These are phyloP conservation scores for Zaprionus lachaisei DNA, from an alignment of 1,140 invertebrate genomes.

Conservation along the genomic window DNA sequence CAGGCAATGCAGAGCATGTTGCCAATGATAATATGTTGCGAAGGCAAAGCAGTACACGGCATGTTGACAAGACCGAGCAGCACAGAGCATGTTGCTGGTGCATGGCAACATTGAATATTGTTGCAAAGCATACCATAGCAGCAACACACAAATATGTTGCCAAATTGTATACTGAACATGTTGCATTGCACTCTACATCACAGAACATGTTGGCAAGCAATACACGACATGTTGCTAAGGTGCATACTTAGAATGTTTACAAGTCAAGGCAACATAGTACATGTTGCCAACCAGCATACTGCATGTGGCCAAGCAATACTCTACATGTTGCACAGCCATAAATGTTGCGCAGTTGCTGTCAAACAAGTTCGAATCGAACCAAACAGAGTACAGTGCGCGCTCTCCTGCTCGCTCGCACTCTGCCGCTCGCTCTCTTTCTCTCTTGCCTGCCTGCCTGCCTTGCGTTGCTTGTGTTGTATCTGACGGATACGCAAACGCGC, in stretches of 20 bases:
- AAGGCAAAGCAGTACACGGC: no score
- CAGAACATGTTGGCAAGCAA: background rate
- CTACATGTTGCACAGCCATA: background rate
- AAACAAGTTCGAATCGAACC: constrained; percentile 34
- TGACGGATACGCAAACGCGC: constrained; percentile 54
- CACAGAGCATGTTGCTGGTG: no score
- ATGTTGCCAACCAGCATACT: background rate
- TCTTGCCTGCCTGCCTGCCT: background rate
- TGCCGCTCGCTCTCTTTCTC: background rate
- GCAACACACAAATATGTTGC: no score
- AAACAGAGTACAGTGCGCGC: constrained; percentile 7
- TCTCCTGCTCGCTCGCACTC: background rate
- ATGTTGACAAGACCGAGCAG: no score
- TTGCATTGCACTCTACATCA: no score
- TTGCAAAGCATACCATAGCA: no score
- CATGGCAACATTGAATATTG: no score
- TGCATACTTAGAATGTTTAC: background rate
- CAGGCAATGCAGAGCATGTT: constrained; percentile 6
- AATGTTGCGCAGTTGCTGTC: constrained; percentile 11
- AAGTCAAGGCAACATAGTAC: background rate
- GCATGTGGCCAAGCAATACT: background rate
- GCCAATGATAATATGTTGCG: background rate
- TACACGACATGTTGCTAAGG: background rate
- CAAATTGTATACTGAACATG: no score
- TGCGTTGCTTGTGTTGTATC: constrained; percentile 23